Evolutionary conservation across 2,113 vertebrate genomes (phyloP), one percentile per base, ranked within the genome.

Genomic region (Rhadina sibilatrix): DNA sequence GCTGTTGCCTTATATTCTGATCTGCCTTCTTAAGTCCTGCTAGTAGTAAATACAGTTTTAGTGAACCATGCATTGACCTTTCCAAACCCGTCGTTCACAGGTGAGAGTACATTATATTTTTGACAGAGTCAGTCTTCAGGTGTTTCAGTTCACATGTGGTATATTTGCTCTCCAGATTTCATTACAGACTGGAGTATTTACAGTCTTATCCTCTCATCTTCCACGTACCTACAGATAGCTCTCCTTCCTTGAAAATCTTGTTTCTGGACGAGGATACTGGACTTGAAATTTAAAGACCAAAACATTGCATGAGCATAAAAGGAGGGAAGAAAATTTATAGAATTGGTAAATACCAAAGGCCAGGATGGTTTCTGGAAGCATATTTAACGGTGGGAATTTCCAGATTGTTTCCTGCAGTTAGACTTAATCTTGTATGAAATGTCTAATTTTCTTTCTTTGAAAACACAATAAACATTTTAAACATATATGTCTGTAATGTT

Each of bases 371-470:
- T 87, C 52, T 70, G 52, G 17, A 57, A 71, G 68, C 60, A 71
- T 68, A 95, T 31, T 74, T 71, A 83, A 78, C 27, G 52, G 42
- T 68, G 38, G 47, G 79, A 81, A 88, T 92, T 95, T 83, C 82
- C 71, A 90, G 63, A 74, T 35, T 4, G 2, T 77, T 87, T 90
- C 52, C 49, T 40, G 33, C n/a, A 74, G 28, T 93, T 81, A 61
- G 68, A 86, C n/a, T 80, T 94, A 75, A 90, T 63, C 79, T 92
- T 70, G 64, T 81, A 90, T 52, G 76, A 96, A 92, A 92, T 64
- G n/a, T 46, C 66, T 80, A 6, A 54, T 87, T 90, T 88, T 89
- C 50, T 27, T 85, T 85, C 66, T 86, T 66, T 64, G 56, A 47
- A 90, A 94, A 71, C 40, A 66, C 31, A 86, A 61, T 65, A 86